A percentile compares a stretch with the other conserved stretches of the same genome.
Conservation (phyloP, 2,888 invertebrate genomes). For the Brenthis ino region DNA sequence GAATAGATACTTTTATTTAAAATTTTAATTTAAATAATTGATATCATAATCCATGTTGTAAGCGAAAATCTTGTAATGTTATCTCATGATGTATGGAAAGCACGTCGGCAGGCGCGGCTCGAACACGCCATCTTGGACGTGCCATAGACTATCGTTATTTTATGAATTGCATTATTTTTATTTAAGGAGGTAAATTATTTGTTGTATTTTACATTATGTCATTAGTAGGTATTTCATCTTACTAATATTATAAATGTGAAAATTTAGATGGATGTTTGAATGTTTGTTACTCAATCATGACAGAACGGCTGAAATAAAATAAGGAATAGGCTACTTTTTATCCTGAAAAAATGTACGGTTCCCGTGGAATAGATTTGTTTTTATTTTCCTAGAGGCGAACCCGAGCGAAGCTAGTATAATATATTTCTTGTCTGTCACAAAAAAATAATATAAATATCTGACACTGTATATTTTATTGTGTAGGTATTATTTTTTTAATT, state of each 20-base stretch:
- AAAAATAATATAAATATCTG: not conserved
- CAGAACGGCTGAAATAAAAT: no score
- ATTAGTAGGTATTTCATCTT: not conserved
- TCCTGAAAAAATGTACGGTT: no score
- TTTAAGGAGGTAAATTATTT: not conserved
- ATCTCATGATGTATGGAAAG: constrained; percentile 75
- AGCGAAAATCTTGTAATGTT: constrained; percentile 23
- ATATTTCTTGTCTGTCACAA: not conserved
- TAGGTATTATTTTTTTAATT: no score
- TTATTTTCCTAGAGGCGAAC: no score
- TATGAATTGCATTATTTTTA: not conserved
- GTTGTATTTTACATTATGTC: not conserved
- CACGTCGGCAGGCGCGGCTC: constrained; percentile 69
- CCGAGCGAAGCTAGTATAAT: no score
- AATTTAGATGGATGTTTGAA: no score
- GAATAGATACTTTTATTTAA: no score
- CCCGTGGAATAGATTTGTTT: no score
- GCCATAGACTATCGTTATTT: constrained; percentile 39
- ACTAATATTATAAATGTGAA: no score
- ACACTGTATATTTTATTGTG: no score
- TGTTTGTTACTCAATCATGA: no score
- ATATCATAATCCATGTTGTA: not conserved
- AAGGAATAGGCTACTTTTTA: no score
- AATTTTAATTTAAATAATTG: constrained; percentile 17
- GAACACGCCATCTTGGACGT: constrained; percentile 59